Conservation (phyloP, 2,888 invertebrate genomes). For the Cephus rjabovi region DNA sequence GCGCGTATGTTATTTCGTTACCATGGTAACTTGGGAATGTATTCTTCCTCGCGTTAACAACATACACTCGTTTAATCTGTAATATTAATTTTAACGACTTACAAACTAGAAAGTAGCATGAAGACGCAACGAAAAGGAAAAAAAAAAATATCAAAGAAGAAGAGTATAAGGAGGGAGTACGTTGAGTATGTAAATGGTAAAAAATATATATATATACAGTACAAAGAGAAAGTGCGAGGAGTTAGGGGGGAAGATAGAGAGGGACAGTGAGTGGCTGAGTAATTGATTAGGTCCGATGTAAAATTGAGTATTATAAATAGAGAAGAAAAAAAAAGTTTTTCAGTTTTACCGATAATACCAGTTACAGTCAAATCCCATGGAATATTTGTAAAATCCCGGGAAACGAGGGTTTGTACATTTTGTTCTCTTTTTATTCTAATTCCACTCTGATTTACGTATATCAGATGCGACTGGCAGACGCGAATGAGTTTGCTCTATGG, state of each 20-base stretch:
- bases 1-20: slow-evolving; percentile 5
- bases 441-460: slow-evolving; percentile 23
- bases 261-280: too few species aligned
- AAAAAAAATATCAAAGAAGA: background rate
- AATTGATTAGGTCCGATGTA: too few species aligned
- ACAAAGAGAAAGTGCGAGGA: too few species aligned
- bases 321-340: too few species aligned
- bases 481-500: slow-evolving; percentile 23
- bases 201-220: too few species aligned
- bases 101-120: slow-evolving; percentile 34
- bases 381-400: background rate
- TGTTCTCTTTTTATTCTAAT: slow-evolving; percentile 15
- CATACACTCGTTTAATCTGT: slow-evolving; percentile 4
- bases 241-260: too few species aligned
- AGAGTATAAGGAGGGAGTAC: background rate
- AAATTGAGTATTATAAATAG: too few species aligned
- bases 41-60: slow-evolving; percentile 20
- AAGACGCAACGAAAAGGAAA: slow-evolving; percentile 19
- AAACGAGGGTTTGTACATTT: slow-evolving; percentile 1
- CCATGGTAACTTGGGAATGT: slow-evolving; percentile 27
- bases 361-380: too few species aligned
- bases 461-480: slow-evolving; percentile 19
- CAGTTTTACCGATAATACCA: too few species aligned
- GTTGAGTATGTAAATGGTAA: background rate
- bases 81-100: slow-evolving; percentile 27